Evolutionary conservation across 1,140 invertebrate genomes (phyloP), one percentile per base, ranked within the genome.

Genomic region (Leptoteleia sp.): DNA sequence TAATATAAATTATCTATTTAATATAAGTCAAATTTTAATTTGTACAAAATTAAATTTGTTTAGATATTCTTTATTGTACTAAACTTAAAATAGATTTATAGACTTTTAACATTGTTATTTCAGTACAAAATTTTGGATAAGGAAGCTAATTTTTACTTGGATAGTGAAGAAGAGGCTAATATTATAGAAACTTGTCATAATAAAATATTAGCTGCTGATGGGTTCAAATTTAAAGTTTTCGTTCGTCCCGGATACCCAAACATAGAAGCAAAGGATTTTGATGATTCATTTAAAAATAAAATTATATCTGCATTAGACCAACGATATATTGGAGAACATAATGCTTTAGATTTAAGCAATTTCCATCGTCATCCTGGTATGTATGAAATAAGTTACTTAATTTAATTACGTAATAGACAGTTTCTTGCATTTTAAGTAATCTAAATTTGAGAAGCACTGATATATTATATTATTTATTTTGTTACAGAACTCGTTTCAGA

Each of bases 261-360:
- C 0, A 11, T 72, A 9, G 15, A 45, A 8, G 87, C 90, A 64
- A 90, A 93, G 0, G 90, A 91, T 33, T 87, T 95, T 37, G 92
- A 93, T 86, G 89, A 89, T 6, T 82, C 85, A 9, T 85, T 95
- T 31, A 93, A 94, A 84, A 92, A 93, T 47, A 93, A 92, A 82
- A 92, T 96, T 84, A 95, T 94, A 87, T 61, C 91, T 12, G 93
- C 92, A 0, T 95, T 97, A 94, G 93, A 92, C 9, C 93, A 93
- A 80, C 91, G 95, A 77, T 98, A 95, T 83, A 93, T 95, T 87
- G 84, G 92, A 1, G 89, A 90, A 4, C 94, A 92, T 6, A 96
- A 95, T 82, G 92, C 94, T 0, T 88, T 98, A 1, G 93, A 96
- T 85, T 89, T 98, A 6, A 93, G 93, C 0, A 93, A 93, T 38